Conservation (phyloP, 2,888 invertebrate species). For the Chironomus tentans region DNA sequence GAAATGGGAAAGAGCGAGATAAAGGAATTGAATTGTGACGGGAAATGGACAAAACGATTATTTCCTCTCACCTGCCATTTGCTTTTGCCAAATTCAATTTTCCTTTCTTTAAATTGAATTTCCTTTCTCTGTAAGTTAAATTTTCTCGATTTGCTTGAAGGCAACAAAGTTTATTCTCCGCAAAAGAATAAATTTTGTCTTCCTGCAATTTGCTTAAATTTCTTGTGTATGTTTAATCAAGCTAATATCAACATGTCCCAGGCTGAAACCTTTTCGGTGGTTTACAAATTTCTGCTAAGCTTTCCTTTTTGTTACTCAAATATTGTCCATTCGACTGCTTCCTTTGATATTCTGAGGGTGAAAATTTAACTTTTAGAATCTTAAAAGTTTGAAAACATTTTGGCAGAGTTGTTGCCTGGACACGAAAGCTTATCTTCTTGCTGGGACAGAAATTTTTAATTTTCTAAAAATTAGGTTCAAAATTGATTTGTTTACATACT, state of each 20-base stretch:
- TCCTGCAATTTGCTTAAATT: background rate
- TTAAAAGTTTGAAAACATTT: background rate
- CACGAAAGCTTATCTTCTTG: too few species aligned
- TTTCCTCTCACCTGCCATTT: background rate
- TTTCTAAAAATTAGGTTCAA: too few species aligned
- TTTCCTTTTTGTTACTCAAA: too few species aligned
- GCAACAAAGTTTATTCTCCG: background rate
- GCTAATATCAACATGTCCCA: background rate
- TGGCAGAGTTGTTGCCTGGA: too few species aligned
- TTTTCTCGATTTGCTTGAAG: background rate
- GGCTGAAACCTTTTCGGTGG: background rate
- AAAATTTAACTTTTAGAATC: background rate
- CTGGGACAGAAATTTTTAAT: too few species aligned
- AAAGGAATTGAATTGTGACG: background rate
- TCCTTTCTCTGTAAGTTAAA: background rate
- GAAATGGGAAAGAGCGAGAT: background rate
- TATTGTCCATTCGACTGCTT: too few species aligned
- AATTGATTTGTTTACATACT: too few species aligned
- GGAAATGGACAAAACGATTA: background rate
- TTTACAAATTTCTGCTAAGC: too few species aligned
- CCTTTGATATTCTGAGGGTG: background rate
- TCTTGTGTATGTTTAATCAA: background rate
- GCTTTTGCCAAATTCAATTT: background rate
- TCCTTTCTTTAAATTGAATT: background rate
- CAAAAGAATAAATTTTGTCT: background rate